Evolutionary conservation across 2,888 invertebrate genomes (phyloP).

Genomic region (Mesorhabditis spiculigera): DNA sequence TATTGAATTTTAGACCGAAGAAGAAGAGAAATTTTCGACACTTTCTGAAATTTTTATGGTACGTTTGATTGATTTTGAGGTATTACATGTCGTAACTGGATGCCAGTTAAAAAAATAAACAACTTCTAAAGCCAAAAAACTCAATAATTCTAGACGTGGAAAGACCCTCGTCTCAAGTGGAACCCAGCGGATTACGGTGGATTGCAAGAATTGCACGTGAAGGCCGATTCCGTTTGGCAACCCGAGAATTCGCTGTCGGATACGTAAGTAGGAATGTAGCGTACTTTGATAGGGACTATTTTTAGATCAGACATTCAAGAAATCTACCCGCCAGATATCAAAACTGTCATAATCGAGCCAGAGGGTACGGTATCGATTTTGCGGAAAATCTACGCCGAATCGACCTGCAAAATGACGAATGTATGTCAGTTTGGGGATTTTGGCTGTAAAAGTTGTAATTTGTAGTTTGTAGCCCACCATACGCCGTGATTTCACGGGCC

Average conservation of each 20-base stretch:
- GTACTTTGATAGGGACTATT: neutral
- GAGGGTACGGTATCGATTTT: neutral
- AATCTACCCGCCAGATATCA: neutral
- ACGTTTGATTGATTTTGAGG: neutral
- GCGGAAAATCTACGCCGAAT: neutral
- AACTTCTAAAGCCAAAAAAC: too few species aligned
- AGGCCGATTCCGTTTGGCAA: neutral
- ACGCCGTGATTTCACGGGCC: neutral
- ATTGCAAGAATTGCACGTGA: neutral
- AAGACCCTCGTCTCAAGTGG: constrained; percentile 16
- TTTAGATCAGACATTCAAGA: neutral
- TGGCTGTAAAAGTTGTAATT: too few species aligned
- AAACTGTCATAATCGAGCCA: neutral
- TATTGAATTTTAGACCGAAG: neutral
- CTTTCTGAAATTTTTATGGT: neutral
- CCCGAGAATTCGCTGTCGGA: neutral
- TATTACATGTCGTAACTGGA: too few species aligned
- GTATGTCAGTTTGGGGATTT: neutral
- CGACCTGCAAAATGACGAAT: neutral
- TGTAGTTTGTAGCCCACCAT: too few species aligned
- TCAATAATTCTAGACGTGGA: constrained; percentile 7
- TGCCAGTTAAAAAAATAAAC: too few species aligned
- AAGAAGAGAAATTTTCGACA: neutral
- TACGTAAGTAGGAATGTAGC: neutral
- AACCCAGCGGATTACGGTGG: constrained; percentile 21